These are phyloP conservation scores for Solen grandis DNA, from an alignment of 1,140 invertebrate genomes.

Conservation along the genomic window DNA sequence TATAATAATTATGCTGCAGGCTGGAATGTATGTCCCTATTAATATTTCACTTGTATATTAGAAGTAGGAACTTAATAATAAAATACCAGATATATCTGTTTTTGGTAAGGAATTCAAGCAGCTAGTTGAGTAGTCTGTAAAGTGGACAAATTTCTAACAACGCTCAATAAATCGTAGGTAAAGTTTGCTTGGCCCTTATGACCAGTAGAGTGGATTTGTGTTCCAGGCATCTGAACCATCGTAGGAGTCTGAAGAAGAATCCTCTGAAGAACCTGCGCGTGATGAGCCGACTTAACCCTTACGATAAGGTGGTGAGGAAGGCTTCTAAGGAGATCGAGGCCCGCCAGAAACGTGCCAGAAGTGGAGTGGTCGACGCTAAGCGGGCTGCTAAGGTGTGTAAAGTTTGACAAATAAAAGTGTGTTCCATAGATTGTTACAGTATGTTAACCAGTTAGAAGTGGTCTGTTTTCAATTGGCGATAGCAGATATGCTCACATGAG, in stretches of 20 bases:
- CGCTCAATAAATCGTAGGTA: no score
- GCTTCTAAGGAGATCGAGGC: constrained; percentile 64
- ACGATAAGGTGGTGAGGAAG: constrained; percentile 73
- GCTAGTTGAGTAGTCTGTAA: no score
- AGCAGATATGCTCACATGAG: not conserved
- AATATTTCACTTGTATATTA: no score
- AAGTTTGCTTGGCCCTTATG: no score
- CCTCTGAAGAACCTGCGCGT: constrained; percentile 94
- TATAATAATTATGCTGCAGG: no score
- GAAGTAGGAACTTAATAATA: no score
- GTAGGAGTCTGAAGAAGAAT: constrained; percentile 91
- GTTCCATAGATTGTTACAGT: not conserved
- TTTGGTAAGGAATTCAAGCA: no score
- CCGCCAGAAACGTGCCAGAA: constrained; percentile 52
- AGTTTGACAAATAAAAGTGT: not conserved
- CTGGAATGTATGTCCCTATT: no score
- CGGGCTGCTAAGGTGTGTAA: constrained; percentile 22
- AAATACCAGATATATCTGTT: no score
- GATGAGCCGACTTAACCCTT: constrained; percentile 95
- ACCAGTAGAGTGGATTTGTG: no score
- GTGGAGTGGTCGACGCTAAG: constrained; percentile 54
- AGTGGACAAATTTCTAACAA: no score
- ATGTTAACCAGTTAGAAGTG: not conserved
- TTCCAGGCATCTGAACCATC: constrained; percentile 70
- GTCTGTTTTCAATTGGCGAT: not conserved